Percentiles rank a stretch among this genome's conserved stretches.
Evolutionary conservation across 2,113 vertebrate species (phyloP).

Genomic region (Malurus elegans): DNA sequence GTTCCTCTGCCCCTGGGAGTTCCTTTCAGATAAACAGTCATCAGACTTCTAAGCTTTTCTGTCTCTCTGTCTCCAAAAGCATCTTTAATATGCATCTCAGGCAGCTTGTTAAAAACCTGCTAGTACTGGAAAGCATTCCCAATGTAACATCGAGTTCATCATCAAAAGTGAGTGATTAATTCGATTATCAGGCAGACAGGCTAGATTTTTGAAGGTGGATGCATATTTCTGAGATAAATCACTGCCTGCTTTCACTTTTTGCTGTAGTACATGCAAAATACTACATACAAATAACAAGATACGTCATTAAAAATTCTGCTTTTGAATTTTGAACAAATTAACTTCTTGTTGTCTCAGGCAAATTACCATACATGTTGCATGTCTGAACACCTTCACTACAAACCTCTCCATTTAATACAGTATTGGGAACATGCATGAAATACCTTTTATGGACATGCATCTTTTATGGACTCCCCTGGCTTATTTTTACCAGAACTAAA

Average conservation of each 20-base stretch:
- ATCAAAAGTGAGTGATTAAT: neutral
- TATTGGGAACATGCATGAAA: neutral
- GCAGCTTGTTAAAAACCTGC: neutral
- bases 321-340: neutral
- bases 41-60: slow-evolving; percentile 50
- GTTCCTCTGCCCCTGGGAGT: neutral
- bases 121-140: neutral
- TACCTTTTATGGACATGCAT: neutral
- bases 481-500: neutral
- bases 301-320: neutral
- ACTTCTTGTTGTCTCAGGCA: neutral
- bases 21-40: slow-evolving; percentile 42
- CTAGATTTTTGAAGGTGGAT: neutral
- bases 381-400: neutral
- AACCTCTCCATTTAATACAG: neutral
- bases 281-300: neutral
- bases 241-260: neutral
- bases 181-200: neutral
- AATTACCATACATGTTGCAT: neutral
- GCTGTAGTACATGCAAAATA: neutral
- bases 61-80: slow-evolving; percentile 34
- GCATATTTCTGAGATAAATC: neutral
- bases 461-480: neutral
- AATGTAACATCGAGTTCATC: neutral
- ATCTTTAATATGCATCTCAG: slow-evolving; percentile 55